Percentiles rank a stretch among this genome's conserved stretches.
phyloP scores from a whole-genome alignment of 2,113 vertebrate species.

The Phocoena sinus region DNA sequence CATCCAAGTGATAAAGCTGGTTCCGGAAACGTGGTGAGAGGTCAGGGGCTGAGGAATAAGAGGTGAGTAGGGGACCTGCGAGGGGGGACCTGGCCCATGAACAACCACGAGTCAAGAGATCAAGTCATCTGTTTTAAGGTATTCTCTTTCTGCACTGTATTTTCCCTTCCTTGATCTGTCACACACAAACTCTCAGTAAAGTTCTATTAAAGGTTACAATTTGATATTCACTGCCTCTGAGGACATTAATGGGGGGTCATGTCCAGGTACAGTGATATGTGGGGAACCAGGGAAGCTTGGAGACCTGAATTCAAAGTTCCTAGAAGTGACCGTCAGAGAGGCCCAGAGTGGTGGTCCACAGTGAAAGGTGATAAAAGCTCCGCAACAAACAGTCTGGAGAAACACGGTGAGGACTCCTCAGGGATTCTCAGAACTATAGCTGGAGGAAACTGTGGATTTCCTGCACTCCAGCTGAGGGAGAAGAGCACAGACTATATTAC shows the following conservation, averaged over 20 bases:
- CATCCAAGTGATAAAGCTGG: neutral
- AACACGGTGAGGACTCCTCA: neutral
- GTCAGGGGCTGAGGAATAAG: too few relatives aligned
- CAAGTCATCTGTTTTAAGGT: neutral
- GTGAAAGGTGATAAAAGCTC: neutral
- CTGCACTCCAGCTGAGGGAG: rapidly evolving
- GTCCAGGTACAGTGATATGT: neutral
- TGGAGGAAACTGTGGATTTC: neutral
- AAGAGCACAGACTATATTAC: too few relatives aligned
- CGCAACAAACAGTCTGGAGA: neutral
- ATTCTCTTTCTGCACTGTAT: neutral
- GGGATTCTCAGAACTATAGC: neutral
- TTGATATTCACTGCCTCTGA: neutral
- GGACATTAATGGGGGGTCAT: neutral
- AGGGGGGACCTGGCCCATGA: rapidly evolving
- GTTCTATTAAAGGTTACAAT: neutral
- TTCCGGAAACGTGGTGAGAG: neutral
- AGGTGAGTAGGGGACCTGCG: rapidly evolving
- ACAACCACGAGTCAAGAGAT: neutral
- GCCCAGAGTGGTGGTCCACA: neutral
- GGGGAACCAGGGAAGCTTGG: neutral
- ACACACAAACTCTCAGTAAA: neutral
- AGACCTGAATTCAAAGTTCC: neutral
- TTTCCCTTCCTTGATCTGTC: neutral
- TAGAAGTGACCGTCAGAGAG: neutral